Conservation (phyloP, 2,797 vertebrate species). For the Scleropages formosus region DNA sequence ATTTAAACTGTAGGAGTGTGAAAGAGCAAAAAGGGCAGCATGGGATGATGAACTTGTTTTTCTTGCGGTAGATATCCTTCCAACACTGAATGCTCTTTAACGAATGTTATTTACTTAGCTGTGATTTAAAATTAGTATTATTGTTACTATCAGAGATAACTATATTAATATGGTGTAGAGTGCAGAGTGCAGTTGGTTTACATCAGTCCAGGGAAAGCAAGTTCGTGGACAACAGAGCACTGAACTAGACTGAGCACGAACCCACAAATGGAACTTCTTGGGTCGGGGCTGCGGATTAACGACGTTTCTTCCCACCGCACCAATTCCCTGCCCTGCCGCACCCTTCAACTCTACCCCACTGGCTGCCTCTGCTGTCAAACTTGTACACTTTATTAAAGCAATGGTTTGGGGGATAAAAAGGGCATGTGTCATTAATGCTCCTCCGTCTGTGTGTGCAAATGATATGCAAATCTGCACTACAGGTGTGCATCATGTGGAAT, state of each 20-base stretch:
- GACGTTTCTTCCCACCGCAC: too few species aligned
- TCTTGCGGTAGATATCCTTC: conserved; percentile 6
- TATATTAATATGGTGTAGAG: conserved; percentile 3
- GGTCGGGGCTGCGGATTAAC: background rate
- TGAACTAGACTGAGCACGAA: too few species aligned
- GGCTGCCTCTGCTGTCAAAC: conserved; percentile 19
- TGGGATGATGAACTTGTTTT: background rate
- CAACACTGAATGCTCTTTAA: conserved; percentile 26
- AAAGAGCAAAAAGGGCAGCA: background rate
- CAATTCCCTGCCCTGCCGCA: background rate
- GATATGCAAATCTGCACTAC: too few species aligned
- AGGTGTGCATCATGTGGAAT: background rate
- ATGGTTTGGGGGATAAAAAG: background rate
- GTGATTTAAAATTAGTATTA: too few species aligned
- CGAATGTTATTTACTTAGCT: conserved; percentile 15
- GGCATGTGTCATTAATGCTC: background rate
- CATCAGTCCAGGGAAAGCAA: background rate
- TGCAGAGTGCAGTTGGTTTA: background rate
- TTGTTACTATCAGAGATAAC: conserved; percentile 1
- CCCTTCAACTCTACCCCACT: background rate
- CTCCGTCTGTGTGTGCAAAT: background rate
- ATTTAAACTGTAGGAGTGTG: background rate
- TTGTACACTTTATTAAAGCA: conserved; percentile 33
- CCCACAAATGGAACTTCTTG: background rate
- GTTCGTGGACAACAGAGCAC: too few species aligned